phyloP scores from a whole-genome alignment of 2,888 invertebrate species.

The Pristionchus japonicus region DNA sequence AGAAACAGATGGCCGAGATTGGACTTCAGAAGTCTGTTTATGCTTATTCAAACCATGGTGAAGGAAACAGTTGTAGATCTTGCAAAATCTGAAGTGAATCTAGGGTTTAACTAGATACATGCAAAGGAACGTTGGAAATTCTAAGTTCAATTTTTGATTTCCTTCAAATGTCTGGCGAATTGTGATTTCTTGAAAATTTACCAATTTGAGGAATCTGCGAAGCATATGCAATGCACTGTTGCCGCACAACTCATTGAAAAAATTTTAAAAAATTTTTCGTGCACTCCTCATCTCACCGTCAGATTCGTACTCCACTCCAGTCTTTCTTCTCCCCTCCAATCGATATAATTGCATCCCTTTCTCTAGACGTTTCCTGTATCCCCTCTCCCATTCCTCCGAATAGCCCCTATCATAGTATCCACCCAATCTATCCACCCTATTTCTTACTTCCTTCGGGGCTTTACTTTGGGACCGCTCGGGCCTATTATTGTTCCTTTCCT shows the following conservation, averaged over 20 bases:
- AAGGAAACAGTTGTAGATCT: no score
- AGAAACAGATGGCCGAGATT: background rate
- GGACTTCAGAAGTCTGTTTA: background rate
- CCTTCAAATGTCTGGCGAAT: no score
- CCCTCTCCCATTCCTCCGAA: background rate
- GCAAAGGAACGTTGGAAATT: no score
- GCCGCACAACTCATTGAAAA: no score
- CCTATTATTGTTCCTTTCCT: conserved; percentile 28
- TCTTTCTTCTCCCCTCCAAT: background rate
- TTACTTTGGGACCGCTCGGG: background rate
- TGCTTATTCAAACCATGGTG: background rate
- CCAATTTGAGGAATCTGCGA: background rate
- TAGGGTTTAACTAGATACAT: no score
- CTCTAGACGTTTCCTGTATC: conserved; percentile 8
- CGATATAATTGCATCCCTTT: conserved; percentile 17
- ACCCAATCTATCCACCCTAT: conserved; percentile 18
- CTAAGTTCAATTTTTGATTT: no score
- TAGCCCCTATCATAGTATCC: conserved; percentile 35
- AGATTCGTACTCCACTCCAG: background rate
- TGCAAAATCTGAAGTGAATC: no score
- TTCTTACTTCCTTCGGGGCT: background rate
- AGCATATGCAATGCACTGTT: background rate
- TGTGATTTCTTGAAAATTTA: background rate
- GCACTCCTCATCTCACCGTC: background rate
- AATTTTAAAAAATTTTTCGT: background rate